These are phyloP conservation scores for Ectropis crepuscularia DNA, from an alignment of 2,888 invertebrate species.

Conservation along the genomic window DNA sequence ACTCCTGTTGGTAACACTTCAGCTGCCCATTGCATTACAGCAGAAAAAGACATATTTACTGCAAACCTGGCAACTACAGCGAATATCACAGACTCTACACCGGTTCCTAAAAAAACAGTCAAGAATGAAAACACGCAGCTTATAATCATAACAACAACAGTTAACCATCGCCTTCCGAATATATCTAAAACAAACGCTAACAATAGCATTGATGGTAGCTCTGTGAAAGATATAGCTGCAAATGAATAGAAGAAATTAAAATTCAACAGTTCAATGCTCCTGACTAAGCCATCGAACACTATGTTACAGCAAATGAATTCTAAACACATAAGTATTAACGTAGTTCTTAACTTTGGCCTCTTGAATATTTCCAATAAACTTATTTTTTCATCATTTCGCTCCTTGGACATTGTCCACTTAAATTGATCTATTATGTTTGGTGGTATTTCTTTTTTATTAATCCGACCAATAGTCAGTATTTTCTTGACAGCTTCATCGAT, in stretches of 20 bases:
- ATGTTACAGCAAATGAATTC: constrained; percentile 60
- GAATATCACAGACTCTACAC: constrained; percentile 56
- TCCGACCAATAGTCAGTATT: constrained; percentile 57
- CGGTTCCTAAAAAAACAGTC: constrained; percentile 53
- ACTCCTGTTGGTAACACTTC: constrained; percentile 65
- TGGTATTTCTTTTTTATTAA: constrained; percentile 61
- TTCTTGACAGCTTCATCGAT: constrained; percentile 61
- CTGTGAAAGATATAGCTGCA: constrained; percentile 61
- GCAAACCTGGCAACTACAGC: constrained; percentile 62
- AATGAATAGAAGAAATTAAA: constrained; percentile 67
- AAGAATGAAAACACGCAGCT: constrained; percentile 57
- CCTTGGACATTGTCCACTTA: constrained; percentile 44
- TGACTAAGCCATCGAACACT: constrained; percentile 61
- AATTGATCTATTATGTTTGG: constrained; percentile 60
- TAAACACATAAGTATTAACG: constrained; percentile 57
- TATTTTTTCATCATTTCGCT: constrained; percentile 47
- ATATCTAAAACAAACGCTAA: constrained; percentile 62
- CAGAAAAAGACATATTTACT: constrained; percentile 59
- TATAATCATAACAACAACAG: constrained; percentile 50
- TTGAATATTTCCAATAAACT: constrained; percentile 58
- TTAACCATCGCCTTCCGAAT: constrained; percentile 64
- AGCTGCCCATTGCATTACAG: constrained; percentile 62
- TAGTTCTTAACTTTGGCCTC: constrained; percentile 56
- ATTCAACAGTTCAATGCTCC: constrained; percentile 59
- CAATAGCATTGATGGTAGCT: constrained; percentile 61